Base-by-base conservation (phyloP, 2,888 invertebrate genomes). In the Epinotia ramella region DNA sequence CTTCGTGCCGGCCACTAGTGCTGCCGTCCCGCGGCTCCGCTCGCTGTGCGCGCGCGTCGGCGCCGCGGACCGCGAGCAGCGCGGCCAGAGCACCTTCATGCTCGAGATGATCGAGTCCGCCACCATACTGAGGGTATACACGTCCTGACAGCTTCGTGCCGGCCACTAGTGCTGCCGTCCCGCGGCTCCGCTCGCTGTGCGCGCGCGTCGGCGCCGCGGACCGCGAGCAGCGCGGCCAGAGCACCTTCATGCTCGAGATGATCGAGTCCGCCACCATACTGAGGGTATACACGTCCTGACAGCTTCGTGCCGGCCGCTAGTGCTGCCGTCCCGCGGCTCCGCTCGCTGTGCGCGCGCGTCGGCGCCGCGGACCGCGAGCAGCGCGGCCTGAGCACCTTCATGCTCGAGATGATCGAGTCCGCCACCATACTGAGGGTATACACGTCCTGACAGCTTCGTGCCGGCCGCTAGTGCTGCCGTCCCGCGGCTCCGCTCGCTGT, bases 61-160 rank as follows among this genome's bases (percentile, higher is more conserved):
- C 0, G 99, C 99, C 1, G 96, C 97, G 56, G 99, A 99, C 92
- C 96, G 96, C 63, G 98, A 98, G 86, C 92, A 96, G 13, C 97
- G 97, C 85, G 99, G 99, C 0, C 96, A 99, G 79, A 99, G 99
- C 72, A 99, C 99, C 0, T 99, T 99, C 88, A 99, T 99, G 99
- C 96, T 98, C 73, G 99, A 99, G 95, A 40, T 40, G 99, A 95
- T 99, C 74, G 99, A 99, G 91, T 97, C 98, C 0, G 97, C 98
- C 0, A 96, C 97, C n/a, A 99, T 99, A 86, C 95, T 99, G 44
- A 95, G 97, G 93, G 98, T 98, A 88, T 87, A 86, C 16, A 49
- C 49, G 16, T 59, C n/a, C 24, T 59, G 56, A 49, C 24, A 28
- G 24, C 24, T 28, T 28, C 33, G 33, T 40, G 9, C 40, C 40